Evolutionary conservation across 2,797 vertebrate species (phyloP), one percentile per base, ranked within the genome.

Genomic region (Hoplostethus atlanticus): DNA sequence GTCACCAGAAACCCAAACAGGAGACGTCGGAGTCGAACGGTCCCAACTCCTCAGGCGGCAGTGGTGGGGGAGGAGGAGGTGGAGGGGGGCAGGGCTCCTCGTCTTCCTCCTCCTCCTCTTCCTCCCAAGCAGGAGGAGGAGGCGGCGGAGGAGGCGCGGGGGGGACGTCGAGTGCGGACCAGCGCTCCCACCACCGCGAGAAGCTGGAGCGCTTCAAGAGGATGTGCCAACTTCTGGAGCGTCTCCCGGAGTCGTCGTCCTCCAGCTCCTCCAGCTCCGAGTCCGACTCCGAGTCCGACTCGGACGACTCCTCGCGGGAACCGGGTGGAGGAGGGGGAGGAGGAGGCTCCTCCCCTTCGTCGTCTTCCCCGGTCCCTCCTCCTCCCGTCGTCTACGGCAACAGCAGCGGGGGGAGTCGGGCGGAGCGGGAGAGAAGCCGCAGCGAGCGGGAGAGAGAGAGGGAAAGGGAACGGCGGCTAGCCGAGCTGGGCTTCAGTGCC

Each of bases 181-280:
- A 95, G 82, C 96, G 95, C 0, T 96, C 95, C 0, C 96, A 97
- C 28, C 97, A 97, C 87, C 79, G 97, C 0, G 97, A 97, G 91
- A 97, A 97, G 61, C 92, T 98, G 46, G 97, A 98, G 78, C 95
- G 96, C 12, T 98, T 97, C 67, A 97, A 96, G 85, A 93, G 96
- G 77, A 98, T 97, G 97, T 98, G 97, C 81, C 95, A 95, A 89
- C 92, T 97, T 57, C 86, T 97, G 73, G 96, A 98, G 86, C 95
- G 96, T 0, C 95, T 95, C 6, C 94, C 94, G 0, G 93, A 95
- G 64, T 96, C 95, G 6, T 96, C 96, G 0, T 97, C 96, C 28
- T 98, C 96, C 0, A 96, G 96, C 62, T 96, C 96, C 0, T 96
- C 96, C 5, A 96, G 96, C 80, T 97, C 97, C 0, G 94, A 94